These are phyloP conservation scores for Petaurus breviceps DNA, from an alignment of 2,113 vertebrate genomes.

Conservation along the genomic window DNA sequence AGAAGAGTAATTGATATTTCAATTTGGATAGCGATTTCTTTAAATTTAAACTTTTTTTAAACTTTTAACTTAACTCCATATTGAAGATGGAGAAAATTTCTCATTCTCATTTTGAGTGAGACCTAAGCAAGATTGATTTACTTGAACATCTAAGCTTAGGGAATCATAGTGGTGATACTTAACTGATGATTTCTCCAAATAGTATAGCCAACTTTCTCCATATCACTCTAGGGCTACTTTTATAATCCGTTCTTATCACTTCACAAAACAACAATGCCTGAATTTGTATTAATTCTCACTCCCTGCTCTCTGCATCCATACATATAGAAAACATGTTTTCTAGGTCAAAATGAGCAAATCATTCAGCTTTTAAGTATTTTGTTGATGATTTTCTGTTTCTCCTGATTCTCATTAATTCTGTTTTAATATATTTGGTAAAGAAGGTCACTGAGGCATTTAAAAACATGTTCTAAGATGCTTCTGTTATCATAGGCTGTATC, in stretches of 20 bases:
- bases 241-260: neutral
- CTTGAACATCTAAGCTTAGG: slow-evolving; percentile 24
- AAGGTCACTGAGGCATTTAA: neutral
- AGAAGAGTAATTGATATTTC: slow-evolving; percentile 38
- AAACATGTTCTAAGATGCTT: neutral
- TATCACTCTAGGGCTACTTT: neutral
- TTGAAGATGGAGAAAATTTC: neutral
- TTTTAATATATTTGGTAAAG: neutral
- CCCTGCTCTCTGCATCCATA: neutral
- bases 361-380: slow-evolving; percentile 14
- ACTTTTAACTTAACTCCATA: neutral
- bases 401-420: slow-evolving; percentile 13
- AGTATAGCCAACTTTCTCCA: slow-evolving; percentile 20
- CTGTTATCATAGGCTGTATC: neutral
- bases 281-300: neutral
- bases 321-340: neutral
- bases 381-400: neutral
- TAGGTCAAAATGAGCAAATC: neutral
- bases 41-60: neutral
- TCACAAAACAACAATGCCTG: neutral
- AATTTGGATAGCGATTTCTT: slow-evolving; percentile 20
- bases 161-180: slow-evolving; percentile 29
- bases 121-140: slow-evolving; percentile 29
- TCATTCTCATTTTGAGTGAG: slow-evolving; percentile 38
- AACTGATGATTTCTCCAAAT: slow-evolving; percentile 48